Evolutionary conservation across 2,888 invertebrate species (phyloP), one percentile per base, ranked within the genome.

Genomic region (Rhimphoctona megacephalus): DNA sequence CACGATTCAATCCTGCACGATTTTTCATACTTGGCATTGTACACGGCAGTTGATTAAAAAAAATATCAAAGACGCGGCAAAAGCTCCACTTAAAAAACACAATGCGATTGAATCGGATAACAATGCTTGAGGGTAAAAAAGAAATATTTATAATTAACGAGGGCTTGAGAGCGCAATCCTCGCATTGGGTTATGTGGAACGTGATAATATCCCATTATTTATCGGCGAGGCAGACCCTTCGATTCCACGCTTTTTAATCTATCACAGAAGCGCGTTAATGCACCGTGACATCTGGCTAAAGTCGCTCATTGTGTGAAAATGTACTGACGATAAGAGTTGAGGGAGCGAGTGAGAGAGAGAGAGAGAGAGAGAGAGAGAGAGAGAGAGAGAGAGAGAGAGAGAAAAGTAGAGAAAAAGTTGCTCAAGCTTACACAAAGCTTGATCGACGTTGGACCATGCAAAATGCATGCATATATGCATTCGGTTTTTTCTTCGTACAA

Each of bases 241-340:
- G 78, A 72, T 76, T 54, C 64, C 57, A 52, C 74, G 73, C 46
- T 85, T 83, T 86, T 89, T 83, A 83, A 81, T 74, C 81, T 81
- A 83, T 81, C 76, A 79, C 25, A 61, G 76, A 39, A 43, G 33
- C 64, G 81, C 83, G 78, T 86, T 89, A 87, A 85, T 77, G 80
- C 70, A 70, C 61, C 69, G 67, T 78, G 78, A 74, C 88, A 89
- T 88, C 86, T 88, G 86, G 82, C 74, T 82, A 76, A 88, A 85
- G 76, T 76, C 83, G 54, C 39, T 66, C 54, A 83, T 83, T 85
- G 70, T 80, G 43, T 49, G 46, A 70, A 80, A 61, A 61, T 43
- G 22, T 61, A 70, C 22, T 49, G 57, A 78, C 25, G 25, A 57
- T 25, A 46, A 73, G 72, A 61, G 25, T 36, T 70, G 57, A 46